Evolutionary conservation across 2,888 invertebrate genomes (phyloP), one percentile per base, ranked within the genome.

Genomic region (Hoplodrina blanda): DNA sequence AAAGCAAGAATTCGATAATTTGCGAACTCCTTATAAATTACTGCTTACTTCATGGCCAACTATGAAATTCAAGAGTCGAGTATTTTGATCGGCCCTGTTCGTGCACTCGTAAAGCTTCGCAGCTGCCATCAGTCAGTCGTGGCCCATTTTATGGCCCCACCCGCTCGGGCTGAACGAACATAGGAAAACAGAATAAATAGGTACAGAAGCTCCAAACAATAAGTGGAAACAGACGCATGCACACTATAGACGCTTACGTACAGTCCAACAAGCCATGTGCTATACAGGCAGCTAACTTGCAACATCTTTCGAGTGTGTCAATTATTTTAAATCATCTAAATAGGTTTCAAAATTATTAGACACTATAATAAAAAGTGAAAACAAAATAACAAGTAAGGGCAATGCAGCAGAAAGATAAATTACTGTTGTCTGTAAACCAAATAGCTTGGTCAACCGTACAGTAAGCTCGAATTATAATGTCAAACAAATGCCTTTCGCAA

Each of bases 71-170:
- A 69, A 70, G 69, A 70, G 75, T 64, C 67, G 65, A 75, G 78
- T 70, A 76, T 78, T 85, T 86, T 77, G 83, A 85, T 85, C 82
- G 82, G 73, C 74, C 64, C 73, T 62, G 84, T 78, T 77, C 78
- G 81, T 80, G 80, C 80, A 76, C 76, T 82, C 82, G 80, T 83
- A 85, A 85, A 86, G 81, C 82, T 78, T 73, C 75, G 64, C 62
- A 76, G 77, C 78, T 73, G 74, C 60, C 75, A 78, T 80, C 78
- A 78, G 80, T 73, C 76, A 64, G 68, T 64, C 57, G 50, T 62
- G 64, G 80, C 69, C 59, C 75, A 68, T 78, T 78, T 81, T 69
- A 83, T 72, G 68, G 80, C 65, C 68, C 61, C 74, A 67, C 65
- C 69, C 72, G 57, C 49, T 55, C 25, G 46, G 55, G 46, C 62